A percentile compares a stretch with the other conserved stretches of the same genome.
Evolutionary conservation across 2,888 invertebrate genomes (phyloP).

Genomic region (Lasioglossum pauxillum): DNA sequence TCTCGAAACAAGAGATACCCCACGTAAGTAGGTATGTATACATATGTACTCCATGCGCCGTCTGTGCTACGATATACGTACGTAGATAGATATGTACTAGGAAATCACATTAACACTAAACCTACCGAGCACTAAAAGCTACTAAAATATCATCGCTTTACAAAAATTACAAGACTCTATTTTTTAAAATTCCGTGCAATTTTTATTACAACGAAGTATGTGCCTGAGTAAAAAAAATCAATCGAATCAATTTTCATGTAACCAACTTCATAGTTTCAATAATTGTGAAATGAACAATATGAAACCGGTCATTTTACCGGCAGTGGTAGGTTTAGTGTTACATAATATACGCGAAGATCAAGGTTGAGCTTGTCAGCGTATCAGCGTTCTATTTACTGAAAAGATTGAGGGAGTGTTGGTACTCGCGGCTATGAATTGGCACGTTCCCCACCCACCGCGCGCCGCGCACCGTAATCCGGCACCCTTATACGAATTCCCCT

Average conservation of each 20-base stretch:
- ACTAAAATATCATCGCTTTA: too few relatives aligned
- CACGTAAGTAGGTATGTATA: background rate
- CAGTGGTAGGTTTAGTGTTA: too few relatives aligned
- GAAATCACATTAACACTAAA: background rate
- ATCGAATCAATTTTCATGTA: too few relatives aligned
- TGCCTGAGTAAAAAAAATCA: too few relatives aligned
- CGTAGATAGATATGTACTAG: background rate
- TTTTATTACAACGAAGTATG: too few relatives aligned
- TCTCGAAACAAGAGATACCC: background rate
- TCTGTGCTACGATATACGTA: background rate
- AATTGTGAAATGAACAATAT: too few relatives aligned
- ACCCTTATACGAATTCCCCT: background rate
- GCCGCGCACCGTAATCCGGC: background rate
- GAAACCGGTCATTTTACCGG: too few relatives aligned
- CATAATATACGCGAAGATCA: conserved; percentile 38
- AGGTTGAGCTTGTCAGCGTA: conserved; percentile 24
- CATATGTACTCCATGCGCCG: background rate
- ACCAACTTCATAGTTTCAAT: too few relatives aligned
- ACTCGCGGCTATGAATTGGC: conserved; percentile 10
- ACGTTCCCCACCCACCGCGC: background rate
- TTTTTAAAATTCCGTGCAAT: too few relatives aligned
- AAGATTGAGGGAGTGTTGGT: conserved; percentile 1
- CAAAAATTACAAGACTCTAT: too few relatives aligned
- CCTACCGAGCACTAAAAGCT: too few relatives aligned
- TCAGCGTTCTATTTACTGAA: conserved; percentile 19